Evolutionary conservation across 2,888 invertebrate species (phyloP), one percentile per base, ranked within the genome.

Genomic region (Hydraecia micacea): DNA sequence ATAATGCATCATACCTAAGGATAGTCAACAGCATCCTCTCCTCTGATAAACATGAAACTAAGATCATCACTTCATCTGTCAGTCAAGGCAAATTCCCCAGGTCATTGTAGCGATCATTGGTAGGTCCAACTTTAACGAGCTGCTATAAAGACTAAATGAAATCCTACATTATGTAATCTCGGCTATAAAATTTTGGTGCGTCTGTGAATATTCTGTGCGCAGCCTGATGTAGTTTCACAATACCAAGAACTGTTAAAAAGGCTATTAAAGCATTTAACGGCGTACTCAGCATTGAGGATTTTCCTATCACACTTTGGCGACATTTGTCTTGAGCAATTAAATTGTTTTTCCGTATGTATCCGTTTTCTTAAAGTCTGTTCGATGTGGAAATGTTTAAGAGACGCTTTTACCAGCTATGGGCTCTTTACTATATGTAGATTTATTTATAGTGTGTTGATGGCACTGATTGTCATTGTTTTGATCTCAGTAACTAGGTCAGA

Each of bases 191-290:
- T 66, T n/a, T 60, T 11, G 3, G 15, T 46, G 6, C 36, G 32
- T 74, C 25, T 46, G 42, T 7, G 9, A 39, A n/a, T 58, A 58
- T 68, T 77, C n/a, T 62, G 4, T 39, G 28, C 11, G 49, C n/a
- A 28, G 25, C 21, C 1, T 36, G 4, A 49, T 66, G 42, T 18
- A 36, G 52, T 80, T 73, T 28, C 36, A 15, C 36, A 55, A 46
- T 68, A 58, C 80, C 36, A 46, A 80, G 67, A 80, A 63, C 80
- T 21, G 74, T 80, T 63, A 74, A 68, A 73, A 63, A 21, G n/a
- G 21, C 74, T 21, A 68, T 80, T 39, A 74, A 73, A 49, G 15
- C 21, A 55, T 73, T 73, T 80, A 68, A 80, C n/a, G 46, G 62
- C 52, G 52, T 55, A 21, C n/a, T 0, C 11, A 3, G 9, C 28